Conservation (phyloP, 2,888 invertebrate species). For the Temnothorax unifasciatus region DNA sequence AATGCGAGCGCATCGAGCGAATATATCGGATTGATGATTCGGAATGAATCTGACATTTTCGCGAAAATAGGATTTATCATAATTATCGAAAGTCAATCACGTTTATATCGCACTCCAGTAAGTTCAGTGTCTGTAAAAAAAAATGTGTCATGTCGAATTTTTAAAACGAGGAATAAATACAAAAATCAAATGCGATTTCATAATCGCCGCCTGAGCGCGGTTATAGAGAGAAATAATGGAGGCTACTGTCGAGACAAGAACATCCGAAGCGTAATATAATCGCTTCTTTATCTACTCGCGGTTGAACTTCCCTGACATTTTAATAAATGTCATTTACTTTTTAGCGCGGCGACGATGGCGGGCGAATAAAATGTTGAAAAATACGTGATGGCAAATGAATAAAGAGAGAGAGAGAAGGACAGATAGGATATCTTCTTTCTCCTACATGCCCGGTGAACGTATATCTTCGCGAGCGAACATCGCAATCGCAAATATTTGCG, state of each 20-base stretch:
- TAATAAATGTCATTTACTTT: slow-evolving; percentile 50
- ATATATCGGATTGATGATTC: slow-evolving; percentile 37
- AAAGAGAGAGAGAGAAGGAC: not conserved
- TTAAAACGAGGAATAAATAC: not conserved
- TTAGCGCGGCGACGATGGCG: not conserved
- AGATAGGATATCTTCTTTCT: not conserved
- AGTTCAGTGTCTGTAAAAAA: not conserved
- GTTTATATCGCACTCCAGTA: not conserved
- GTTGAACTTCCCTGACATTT: slow-evolving; percentile 54
- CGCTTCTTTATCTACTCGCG: slow-evolving; percentile 42
- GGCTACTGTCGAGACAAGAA: not conserved
- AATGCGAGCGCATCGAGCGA: not conserved
- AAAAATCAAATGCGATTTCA: slow-evolving; percentile 2
- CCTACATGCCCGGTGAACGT: not conserved
- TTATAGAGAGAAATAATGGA: slow-evolving; percentile 20
- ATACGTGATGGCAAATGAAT: not conserved
- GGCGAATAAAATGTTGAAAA: slow-evolving; percentile 36
- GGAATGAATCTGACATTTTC: slow-evolving; percentile 27
- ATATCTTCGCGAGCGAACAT: slow-evolving; percentile 21
- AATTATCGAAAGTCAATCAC: slow-evolving; percentile 56
- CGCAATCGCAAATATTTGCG: slow-evolving; percentile 54
- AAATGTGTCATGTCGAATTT: not conserved
- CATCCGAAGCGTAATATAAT: slow-evolving; percentile 55
- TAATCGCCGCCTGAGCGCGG: not conserved
- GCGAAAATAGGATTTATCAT: slow-evolving; percentile 4